Conservation (phyloP, 2,113 vertebrate genomes). For the Nothocercus nigrocapillus region DNA sequence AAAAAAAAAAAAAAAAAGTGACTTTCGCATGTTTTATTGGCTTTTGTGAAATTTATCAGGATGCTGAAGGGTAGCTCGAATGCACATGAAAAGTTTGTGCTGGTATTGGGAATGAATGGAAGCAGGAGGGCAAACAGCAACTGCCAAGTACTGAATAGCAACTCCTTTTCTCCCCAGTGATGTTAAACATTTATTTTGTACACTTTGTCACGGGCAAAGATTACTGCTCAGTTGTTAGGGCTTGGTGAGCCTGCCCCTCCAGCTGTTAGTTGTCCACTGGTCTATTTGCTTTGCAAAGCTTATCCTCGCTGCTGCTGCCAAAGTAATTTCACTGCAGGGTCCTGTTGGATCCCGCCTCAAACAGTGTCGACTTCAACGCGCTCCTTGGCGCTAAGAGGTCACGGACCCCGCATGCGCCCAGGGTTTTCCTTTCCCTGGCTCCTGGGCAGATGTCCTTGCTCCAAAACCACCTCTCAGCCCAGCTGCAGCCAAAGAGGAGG, state of each 20-base stretch:
- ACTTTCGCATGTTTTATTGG: constrained; percentile 68
- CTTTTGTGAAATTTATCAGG: constrained; percentile 64
- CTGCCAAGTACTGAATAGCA: constrained; percentile 32
- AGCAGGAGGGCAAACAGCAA: constrained; percentile 29
- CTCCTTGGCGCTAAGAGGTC: constrained; percentile 58
- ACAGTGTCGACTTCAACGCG: constrained; percentile 59
- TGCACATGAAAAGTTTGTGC: constrained; percentile 72
- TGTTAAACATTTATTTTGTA: constrained; percentile 68
- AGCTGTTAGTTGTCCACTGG: constrained; percentile 52
- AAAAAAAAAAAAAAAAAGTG: constrained; percentile 61
- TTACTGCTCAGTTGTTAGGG: constrained; percentile 3
- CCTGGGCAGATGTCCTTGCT: rapidly evolving
- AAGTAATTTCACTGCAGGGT: constrained; percentile 74
- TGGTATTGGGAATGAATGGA: constrained; percentile 39
- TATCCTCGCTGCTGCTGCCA: constrained; percentile 64
- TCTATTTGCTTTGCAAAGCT: constrained; percentile 75
- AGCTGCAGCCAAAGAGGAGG: not conserved
- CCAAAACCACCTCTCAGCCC: not conserved
- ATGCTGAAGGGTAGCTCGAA: constrained; percentile 61
- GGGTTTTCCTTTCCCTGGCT: not conserved
- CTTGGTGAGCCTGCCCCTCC: not conserved
- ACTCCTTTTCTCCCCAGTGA: not conserved
- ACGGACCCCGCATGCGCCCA: constrained; percentile 27
- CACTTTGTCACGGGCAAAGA: constrained; percentile 56
- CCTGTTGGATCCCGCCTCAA: constrained; percentile 63